Percentiles rank a stretch among this genome's conserved stretches.
These are phyloP conservation scores for Philereme vetulata DNA, from an alignment of 2,888 invertebrate species.

Conservation along the genomic window DNA sequence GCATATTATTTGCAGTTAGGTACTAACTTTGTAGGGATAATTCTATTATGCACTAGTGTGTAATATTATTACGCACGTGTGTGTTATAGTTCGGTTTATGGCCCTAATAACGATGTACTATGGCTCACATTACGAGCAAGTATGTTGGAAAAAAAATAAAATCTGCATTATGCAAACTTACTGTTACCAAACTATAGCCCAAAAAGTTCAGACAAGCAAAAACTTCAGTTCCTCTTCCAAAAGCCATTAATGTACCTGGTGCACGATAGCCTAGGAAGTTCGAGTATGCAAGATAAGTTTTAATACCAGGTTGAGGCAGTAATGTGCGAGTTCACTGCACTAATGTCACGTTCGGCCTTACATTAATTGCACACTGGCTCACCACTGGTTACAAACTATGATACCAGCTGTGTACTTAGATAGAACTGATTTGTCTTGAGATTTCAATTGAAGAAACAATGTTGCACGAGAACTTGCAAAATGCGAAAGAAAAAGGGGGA, in stretches of 20 bases:
- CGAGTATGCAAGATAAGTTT: constrained; percentile 81
- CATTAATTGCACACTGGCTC: constrained; percentile 68
- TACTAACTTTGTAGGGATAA: too few species aligned
- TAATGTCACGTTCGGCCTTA: constrained; percentile 82
- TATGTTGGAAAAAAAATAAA: too few species aligned
- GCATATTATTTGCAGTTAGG: too few species aligned
- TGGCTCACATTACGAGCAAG: too few species aligned
- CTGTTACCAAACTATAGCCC: neutral
- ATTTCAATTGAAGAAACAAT: constrained; percentile 10
- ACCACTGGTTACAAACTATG: constrained; percentile 32
- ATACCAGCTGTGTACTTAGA: constrained; percentile 14
- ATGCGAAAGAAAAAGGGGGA: too few species aligned
- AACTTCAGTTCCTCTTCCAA: constrained; percentile 12
- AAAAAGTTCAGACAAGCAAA: constrained; percentile 3
- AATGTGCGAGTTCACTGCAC: constrained; percentile 76
- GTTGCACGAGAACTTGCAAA: neutral
- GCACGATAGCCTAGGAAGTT: constrained; percentile 63
- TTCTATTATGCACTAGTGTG: too few species aligned
- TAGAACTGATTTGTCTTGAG: constrained; percentile 11
- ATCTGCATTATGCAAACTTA: too few species aligned
- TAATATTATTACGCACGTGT: too few species aligned
- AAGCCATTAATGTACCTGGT: constrained; percentile 41
- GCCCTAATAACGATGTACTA: too few species aligned
- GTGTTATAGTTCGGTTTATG: too few species aligned
- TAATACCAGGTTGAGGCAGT: constrained; percentile 72